A percentile compares a stretch with the other conserved stretches of the same genome.
Conservation (phyloP, 2,888 invertebrate genomes). For the Cheilosia impressa region DNA sequence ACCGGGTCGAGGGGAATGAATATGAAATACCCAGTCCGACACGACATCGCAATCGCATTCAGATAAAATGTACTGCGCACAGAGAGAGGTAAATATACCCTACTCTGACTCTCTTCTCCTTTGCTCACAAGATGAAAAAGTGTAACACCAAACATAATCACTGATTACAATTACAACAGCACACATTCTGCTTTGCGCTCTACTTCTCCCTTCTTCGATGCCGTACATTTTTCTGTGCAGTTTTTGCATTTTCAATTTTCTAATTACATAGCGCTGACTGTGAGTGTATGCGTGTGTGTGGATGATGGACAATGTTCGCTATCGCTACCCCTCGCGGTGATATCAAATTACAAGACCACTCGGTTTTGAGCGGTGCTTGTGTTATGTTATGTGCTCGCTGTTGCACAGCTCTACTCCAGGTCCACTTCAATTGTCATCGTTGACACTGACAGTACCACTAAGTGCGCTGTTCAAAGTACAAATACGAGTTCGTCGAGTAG, state of each 20-base stretch:
- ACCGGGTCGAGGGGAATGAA: constrained; percentile 26
- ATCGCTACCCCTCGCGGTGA: constrained; percentile 32
- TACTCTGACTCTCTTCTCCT: constrained; percentile 1
- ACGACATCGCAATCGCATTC: too few species aligned
- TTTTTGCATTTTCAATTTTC: constrained; percentile 9
- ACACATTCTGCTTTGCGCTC: constrained; percentile 46
- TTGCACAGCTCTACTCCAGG: constrained; percentile 37
- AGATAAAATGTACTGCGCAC: constrained; percentile 26
- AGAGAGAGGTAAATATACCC: background rate
- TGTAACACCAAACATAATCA: constrained; percentile 44
- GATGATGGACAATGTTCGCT: background rate
- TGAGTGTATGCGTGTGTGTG: constrained; percentile 15
- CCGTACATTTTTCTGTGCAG: constrained; percentile 1
- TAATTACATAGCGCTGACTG: constrained; percentile 23
- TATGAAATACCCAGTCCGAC: background rate
- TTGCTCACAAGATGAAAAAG: constrained; percentile 10
- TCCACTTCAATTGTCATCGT: constrained; percentile 41
- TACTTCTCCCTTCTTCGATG: constrained; percentile 37
- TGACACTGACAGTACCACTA: constrained; percentile 22
- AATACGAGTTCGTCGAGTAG: background rate
- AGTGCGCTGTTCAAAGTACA: background rate
- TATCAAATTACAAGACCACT: constrained; percentile 62
- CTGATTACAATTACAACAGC: constrained; percentile 41
- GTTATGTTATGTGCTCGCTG: constrained; percentile 1
- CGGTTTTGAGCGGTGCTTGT: constrained; percentile 27